These are phyloP conservation scores for fruit fly (Drosophila melanogaster) DNA, from an alignment of 1,140 invertebrate species.

Conservation along the genomic window DNA sequence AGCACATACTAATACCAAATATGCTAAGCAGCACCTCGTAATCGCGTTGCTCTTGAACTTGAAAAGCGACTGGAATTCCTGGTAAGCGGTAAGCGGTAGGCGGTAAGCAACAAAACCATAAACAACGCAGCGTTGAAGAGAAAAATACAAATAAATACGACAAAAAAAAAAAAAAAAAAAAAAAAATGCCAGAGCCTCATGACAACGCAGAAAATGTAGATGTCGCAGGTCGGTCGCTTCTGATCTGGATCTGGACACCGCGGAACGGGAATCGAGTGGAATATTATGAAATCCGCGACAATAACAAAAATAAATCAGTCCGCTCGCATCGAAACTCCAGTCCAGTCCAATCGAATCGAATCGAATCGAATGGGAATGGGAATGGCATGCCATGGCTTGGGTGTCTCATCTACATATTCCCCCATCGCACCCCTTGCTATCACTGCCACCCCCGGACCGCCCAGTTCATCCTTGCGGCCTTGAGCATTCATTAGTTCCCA, in stretches of 20 bases:
- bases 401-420: slow-evolving; percentile 15
- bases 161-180: no score
- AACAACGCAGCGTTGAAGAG: slow-evolving; percentile 38
- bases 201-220: slow-evolving; percentile 27
- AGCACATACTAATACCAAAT: slow-evolving; percentile 9
- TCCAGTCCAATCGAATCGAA: neutral
- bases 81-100: slow-evolving; percentile 17
- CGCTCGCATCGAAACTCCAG: neutral
- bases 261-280: slow-evolving; percentile 48
- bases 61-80: slow-evolving; percentile 67
- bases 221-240: slow-evolving; percentile 1
- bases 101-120: slow-evolving; percentile 36
- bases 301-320: slow-evolving; percentile 74
- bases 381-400: neutral
- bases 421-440: slow-evolving; percentile 3
- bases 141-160: slow-evolving; percentile 40
- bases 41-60: slow-evolving; percentile 68
- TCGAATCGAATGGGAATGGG: no score
- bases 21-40: slow-evolving; percentile 32
- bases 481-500: slow-evolving; percentile 65
- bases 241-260: slow-evolving; percentile 20
- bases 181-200: slow-evolving; percentile 43
- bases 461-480: slow-evolving; percentile 71
- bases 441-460: neutral
- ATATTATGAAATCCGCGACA: slow-evolving; percentile 70